Percentiles rank a stretch among this genome's conserved stretches.
Conservation (phyloP, 2,888 invertebrate genomes). For the Halocaridina rubra region DNA sequence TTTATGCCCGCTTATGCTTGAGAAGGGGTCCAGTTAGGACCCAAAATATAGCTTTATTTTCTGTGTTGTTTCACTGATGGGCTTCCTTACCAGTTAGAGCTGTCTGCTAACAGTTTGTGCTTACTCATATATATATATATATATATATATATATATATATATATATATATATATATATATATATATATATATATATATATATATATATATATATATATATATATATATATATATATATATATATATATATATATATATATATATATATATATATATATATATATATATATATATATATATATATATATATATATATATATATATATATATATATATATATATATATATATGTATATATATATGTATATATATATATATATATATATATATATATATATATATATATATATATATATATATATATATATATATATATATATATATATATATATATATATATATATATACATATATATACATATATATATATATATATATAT, state of each 20-base stretch:
- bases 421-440: background rate
- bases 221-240: background rate
- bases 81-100: too few relatives aligned
- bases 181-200: background rate
- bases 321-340: background rate
- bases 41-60: too few relatives aligned
- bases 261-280: background rate
- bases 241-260: conserved; percentile 14
- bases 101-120: too few relatives aligned
- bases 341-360: background rate
- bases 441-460: background rate
- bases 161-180: background rate
- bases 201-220: background rate
- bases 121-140: too few relatives aligned
- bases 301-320: background rate
- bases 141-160: too few relatives aligned
- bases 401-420: conserved; percentile 5
- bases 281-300: conserved; percentile 9
- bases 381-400: background rate
- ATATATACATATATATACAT: background rate
- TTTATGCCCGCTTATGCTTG: too few relatives aligned
- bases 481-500: background rate
- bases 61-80: too few relatives aligned
- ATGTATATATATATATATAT: background rate
- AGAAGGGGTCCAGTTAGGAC: too few relatives aligned